Base-by-base conservation (phyloP, 2,113 vertebrate species). In the Dicaeum eximium region DNA sequence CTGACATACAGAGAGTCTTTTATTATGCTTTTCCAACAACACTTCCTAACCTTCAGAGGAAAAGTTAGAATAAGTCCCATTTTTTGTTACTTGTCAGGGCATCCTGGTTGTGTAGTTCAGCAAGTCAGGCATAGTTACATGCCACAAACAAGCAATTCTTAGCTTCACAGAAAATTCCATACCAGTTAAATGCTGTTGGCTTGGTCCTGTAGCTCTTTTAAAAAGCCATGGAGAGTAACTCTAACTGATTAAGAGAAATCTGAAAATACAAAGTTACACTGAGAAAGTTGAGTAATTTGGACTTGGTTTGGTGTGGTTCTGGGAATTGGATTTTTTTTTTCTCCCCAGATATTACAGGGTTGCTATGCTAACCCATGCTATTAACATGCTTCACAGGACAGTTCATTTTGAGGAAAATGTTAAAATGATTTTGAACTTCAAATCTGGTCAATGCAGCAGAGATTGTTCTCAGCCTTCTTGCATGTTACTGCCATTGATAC, bases 401-500 rank as follows among this genome's bases (percentile, higher is more conserved):
- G 35, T 28, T 60, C 54, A 19, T 57, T 93, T 62, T 79, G 6
- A 35, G 57, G 44, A 44, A 61, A 80, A 21, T 92, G 42, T 74
- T 96, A 22, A 83, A 90, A 85, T 93, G 14, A 5, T 93, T 94
- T 95, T 93, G 77, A 65, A 95, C 35, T 81, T 93, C 18, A 92
- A 73, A 88, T 93, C 82, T 94, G 61, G 92, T 66, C 73, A 95
- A 57, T 82, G 81, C 58, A 92, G 15, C 71, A 73, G 90, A 84
- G 61, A 62, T 94, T 96, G 64, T 94, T 77, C 93, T 97, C 1
- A 70, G 90, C 84, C 93, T 97, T 97, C 97, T 97, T 98, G 97
- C 98, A 97, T 97, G 97, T 97, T 97, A 92, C 92, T 91, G 79
- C 92, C 87, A 82, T 97, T 96, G 93, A 95, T 94, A 96, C 94